A percentile compares a stretch with the other conserved stretches of the same genome.
phyloP scores from a whole-genome alignment of 2,113 vertebrate genomes.

The Dicaeum eximium region DNA sequence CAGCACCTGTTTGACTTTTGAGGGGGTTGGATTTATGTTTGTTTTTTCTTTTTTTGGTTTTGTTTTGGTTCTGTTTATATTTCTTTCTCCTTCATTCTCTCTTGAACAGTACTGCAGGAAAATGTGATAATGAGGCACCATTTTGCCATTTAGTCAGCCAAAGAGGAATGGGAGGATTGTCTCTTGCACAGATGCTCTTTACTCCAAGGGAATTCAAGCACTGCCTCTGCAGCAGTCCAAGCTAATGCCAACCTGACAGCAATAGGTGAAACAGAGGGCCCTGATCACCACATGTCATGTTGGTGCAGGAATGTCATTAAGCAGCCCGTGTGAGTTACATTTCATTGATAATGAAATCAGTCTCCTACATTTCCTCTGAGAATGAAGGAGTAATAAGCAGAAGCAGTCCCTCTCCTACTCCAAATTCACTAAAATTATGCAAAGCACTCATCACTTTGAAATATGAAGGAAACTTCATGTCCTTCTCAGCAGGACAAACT shows the following conservation, averaged over 20 bases:
- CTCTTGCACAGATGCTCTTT: not conserved
- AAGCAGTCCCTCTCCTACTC: not conserved
- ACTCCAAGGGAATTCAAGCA: not conserved
- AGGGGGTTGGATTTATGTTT: not conserved
- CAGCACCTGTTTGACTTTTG: not conserved
- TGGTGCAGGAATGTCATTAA: not conserved
- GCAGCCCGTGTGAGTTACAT: not conserved
- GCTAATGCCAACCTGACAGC: not conserved
- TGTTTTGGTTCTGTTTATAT: not conserved
- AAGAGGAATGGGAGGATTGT: not conserved
- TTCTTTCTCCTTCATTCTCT: not conserved
- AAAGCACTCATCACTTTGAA: constrained; percentile 21
- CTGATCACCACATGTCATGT: accelerated
- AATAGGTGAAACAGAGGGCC: not conserved
- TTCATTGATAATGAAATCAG: not conserved
- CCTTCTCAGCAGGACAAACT: constrained; percentile 50
- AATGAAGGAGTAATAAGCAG: not conserved
- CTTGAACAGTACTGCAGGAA: not conserved
- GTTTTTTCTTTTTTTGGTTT: too few species aligned
- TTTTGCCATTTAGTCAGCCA: not conserved
- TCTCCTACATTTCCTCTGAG: constrained; percentile 1
- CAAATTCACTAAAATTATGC: constrained; percentile 20
- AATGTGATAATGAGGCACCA: not conserved
- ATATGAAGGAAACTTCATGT: constrained; percentile 40
- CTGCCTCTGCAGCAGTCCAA: not conserved